phyloP scores from a whole-genome alignment of 2,888 invertebrate species.

The Halictus ligatus region DNA sequence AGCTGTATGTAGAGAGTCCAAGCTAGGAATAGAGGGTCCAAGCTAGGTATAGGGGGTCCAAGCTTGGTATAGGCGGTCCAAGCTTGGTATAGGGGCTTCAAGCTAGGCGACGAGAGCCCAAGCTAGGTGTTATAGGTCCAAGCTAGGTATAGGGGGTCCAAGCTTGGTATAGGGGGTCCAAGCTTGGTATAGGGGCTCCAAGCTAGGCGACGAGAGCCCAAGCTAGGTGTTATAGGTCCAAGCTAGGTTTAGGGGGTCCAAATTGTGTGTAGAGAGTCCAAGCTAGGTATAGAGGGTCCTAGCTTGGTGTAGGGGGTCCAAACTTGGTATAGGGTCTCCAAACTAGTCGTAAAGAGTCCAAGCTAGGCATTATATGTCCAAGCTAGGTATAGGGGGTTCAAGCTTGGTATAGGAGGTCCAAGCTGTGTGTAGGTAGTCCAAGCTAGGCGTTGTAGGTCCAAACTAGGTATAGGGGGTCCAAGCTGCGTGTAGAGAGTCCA shows the following conservation, averaged over 20 bases:
- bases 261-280: background rate
- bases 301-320: background rate
- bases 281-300: background rate
- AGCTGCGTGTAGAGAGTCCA: background rate
- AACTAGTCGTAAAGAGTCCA: background rate
- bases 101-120: background rate
- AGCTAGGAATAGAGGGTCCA: background rate
- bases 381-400: background rate
- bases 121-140: background rate
- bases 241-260: background rate
- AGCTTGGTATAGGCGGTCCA: background rate
- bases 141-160: background rate
- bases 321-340: background rate
- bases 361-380: background rate
- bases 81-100: background rate
- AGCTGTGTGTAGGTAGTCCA: background rate
- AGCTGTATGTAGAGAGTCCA: background rate
- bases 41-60: background rate
- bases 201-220: background rate
- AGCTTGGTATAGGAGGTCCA: background rate
- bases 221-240: background rate
- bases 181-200: background rate
- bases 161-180: background rate
- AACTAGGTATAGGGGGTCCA: no score
- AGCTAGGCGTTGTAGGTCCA: background rate